Conservation (phyloP, 2,888 invertebrate species). For the Mechanitis mazaeus region DNA sequence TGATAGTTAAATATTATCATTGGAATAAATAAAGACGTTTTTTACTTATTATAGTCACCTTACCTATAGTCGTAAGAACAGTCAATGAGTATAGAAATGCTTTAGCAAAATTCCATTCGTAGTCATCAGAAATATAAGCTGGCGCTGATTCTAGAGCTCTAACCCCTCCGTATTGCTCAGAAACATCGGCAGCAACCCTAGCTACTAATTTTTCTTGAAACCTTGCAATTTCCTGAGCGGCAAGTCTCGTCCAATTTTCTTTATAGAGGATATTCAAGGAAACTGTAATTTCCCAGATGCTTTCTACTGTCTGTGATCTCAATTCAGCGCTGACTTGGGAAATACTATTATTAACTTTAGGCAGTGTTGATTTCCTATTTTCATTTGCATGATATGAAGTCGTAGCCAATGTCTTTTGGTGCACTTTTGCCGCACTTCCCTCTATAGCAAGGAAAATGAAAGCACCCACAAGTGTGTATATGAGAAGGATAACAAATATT, state of each 20-base stretch:
- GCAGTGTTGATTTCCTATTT: conserved; percentile 49
- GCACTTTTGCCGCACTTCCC: conserved; percentile 77
- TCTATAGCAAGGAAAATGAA: conserved; percentile 91
- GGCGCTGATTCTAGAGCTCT: conserved; percentile 67
- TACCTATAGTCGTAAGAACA: conserved; percentile 93
- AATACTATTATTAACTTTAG: conserved; percentile 59
- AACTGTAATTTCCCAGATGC: conserved; percentile 93
- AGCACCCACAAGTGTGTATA: conserved; percentile 84
- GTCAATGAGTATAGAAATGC: conserved; percentile 96
- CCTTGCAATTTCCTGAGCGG: conserved; percentile 80
- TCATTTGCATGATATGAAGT: conserved; percentile 68
- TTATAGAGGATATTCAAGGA: conserved; percentile 90
- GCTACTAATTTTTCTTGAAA: conserved; percentile 90
- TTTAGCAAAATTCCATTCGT: conserved; percentile 92
- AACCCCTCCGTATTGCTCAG: conserved; percentile 70
- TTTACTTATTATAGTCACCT: conserved; percentile 33
- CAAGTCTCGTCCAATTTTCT: conserved; percentile 91
- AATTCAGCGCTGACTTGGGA: conserved; percentile 66
- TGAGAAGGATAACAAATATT: conserved; percentile 86
- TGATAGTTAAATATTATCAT: too few species aligned
- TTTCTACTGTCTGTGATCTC: conserved; percentile 84
- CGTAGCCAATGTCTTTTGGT: conserved; percentile 69
- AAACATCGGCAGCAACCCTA: conserved; percentile 85
- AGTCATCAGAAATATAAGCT: conserved; percentile 70
- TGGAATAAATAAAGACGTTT: background rate